phyloP scores from a whole-genome alignment of 2,797 vertebrate genomes.

The Ceryle rudis region DNA sequence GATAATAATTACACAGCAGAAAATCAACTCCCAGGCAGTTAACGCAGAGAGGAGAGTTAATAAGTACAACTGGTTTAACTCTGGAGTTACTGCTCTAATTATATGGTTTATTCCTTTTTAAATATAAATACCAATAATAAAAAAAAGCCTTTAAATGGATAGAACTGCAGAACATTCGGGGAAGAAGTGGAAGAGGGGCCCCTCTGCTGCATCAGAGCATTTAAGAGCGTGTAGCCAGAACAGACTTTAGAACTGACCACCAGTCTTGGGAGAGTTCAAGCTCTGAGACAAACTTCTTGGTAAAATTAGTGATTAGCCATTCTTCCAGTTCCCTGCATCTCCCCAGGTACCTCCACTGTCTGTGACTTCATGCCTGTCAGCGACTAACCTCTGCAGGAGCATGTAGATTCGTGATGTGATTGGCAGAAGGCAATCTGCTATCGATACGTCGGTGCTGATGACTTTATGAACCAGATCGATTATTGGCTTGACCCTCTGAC shows the following conservation, averaged over 20 bases:
- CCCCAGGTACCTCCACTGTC: neutral
- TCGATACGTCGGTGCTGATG: conserved; percentile 93
- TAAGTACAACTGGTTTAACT: neutral
- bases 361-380: too few relatives aligned
- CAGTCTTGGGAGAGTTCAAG: neutral
- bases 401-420: conserved; percentile 98
- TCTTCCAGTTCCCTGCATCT: neutral
- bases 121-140: neutral
- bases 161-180: neutral
- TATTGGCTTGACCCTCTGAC: conserved; percentile 93
- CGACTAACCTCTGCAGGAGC: conserved; percentile 91
- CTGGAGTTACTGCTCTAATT: neutral
- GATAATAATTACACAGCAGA: neutral
- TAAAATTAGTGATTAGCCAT: neutral
- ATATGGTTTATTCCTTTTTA: neutral
- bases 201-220: neutral
- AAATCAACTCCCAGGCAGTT: neutral
- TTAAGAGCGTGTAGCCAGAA: neutral
- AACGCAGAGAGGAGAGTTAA: neutral
- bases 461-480: conserved; percentile 96
- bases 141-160: neutral
- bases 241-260: neutral
- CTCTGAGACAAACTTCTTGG: neutral
- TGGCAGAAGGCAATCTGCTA: conserved; percentile 94
- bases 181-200: neutral